Conservation (phyloP, 2,888 invertebrate genomes). For the Drosophila buzzatii region DNA sequence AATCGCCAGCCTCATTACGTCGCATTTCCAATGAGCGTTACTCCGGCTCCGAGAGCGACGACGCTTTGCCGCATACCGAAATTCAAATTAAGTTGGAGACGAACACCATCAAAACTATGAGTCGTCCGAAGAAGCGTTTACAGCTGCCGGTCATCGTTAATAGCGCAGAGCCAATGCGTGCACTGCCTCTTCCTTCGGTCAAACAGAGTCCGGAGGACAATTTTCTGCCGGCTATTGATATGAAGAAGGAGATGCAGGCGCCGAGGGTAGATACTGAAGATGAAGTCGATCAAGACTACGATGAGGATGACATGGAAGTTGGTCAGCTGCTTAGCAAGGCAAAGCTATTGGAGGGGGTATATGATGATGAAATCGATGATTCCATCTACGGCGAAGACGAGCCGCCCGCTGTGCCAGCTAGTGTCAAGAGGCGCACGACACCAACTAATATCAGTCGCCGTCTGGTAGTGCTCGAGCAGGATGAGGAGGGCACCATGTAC, state of each 20-base stretch:
- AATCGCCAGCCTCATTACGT: constrained; percentile 5
- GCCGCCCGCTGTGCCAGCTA: background rate
- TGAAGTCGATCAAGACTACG: constrained; percentile 23
- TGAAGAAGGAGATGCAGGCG: constrained; percentile 22
- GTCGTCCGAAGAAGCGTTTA: constrained; percentile 48
- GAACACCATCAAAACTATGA: constrained; percentile 53
- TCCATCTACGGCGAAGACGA: constrained; percentile 2
- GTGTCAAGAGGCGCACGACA: constrained; percentile 9
- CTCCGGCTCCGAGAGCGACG: constrained; percentile 47
- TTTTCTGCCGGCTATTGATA: constrained; percentile 39
- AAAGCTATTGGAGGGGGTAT: constrained; percentile 7
- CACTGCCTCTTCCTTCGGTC: constrained; percentile 46
- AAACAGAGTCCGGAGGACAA: constrained; percentile 43
- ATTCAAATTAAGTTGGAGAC: constrained; percentile 61
- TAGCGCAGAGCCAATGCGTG: constrained; percentile 39
- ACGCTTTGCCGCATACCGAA: constrained; percentile 31
- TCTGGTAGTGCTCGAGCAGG: constrained; percentile 55
- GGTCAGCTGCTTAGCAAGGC: constrained; percentile 19
- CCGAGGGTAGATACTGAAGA: constrained; percentile 32
- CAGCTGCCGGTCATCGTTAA: constrained; percentile 37
- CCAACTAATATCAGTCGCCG: constrained; percentile 43
- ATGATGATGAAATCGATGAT: constrained; percentile 24
- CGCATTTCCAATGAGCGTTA: constrained; percentile 3
- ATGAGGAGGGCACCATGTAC: constrained; percentile 61
- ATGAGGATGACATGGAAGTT: constrained; percentile 32